Evolutionary conservation across 2,113 vertebrate genomes (phyloP), one percentile per base, ranked within the genome.

Genomic region (Pholis gunnellus): DNA sequence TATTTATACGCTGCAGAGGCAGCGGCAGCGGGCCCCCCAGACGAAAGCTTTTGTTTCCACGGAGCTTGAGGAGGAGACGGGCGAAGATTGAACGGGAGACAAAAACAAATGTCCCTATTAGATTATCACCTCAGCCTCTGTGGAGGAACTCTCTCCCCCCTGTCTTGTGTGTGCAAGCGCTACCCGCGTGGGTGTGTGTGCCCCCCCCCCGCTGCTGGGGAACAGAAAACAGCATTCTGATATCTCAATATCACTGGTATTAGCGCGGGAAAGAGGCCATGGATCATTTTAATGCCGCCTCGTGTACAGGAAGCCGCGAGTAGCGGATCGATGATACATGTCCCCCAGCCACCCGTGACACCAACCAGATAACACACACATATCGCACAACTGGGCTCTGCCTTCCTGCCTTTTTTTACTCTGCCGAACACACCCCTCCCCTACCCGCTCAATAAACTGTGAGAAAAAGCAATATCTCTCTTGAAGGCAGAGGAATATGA

Each of bases 281-380:
- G 90, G 89, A 95, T 95, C 92, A 94, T 91, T 92, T 93, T 93
- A 94, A 94, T 86, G 87, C 81, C 77, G 61, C 71, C 75, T 69
- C 57, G 22, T 88, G 91, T 87, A 90, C 87, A 90, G 87, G 82
- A 92, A 92, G 87, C 84, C 75, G 67, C 69, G 25, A 84, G 90
- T 84, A 82, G 69, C 44, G 68, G 85, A 93, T 93, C 88, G 34
- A 91, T 94, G 91, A 87, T 83, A 86, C 85, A 85, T 87, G 85
- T 90, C 87, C 83, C 69, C 61, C 3, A 54, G 88, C 75, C 87
- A 80, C 61, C 66, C 86, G 60, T 79, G 86, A 90, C 84, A 91
- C 84, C 85, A 71, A 66, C 31, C 50, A 79, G 44, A 11, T 14
- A 42, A 9, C 56, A 29, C 71, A 48, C 52, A 20, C 46, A 15